A percentile compares a stretch with the other conserved stretches of the same genome.
phyloP scores from a whole-genome alignment of 2,888 invertebrate species.

The Lasioglossum villosulum region DNA sequence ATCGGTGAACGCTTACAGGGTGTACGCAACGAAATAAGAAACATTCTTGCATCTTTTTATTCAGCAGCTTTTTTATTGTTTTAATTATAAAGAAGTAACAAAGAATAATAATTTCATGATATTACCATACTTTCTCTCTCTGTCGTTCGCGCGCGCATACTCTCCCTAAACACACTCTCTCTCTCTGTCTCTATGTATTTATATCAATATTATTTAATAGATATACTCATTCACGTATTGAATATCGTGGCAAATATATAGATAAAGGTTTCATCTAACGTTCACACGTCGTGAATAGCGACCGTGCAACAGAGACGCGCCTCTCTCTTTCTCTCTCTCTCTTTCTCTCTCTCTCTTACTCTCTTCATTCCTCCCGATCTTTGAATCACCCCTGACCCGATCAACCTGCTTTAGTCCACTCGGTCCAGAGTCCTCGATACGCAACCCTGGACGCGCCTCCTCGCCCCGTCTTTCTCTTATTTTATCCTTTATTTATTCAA shows the following conservation, averaged over 20 bases:
- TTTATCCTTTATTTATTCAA: neutral
- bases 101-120: constrained; percentile 84
- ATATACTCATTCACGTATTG: constrained; percentile 81
- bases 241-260: constrained; percentile 81
- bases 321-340: constrained; percentile 36
- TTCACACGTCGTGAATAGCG: constrained; percentile 64
- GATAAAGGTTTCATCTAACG: constrained; percentile 74
- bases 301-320: constrained; percentile 64
- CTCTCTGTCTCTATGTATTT: constrained; percentile 68
- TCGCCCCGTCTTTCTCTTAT: neutral
- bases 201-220: constrained; percentile 74
- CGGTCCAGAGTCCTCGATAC: neutral
- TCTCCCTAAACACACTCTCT: constrained; percentile 52
- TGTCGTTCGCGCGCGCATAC: constrained; percentile 65
- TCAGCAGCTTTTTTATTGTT: constrained; percentile 82
- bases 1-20: neutral
- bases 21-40: constrained; percentile 49
- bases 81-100: constrained; percentile 84
- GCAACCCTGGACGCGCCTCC: neutral
- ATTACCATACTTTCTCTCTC: constrained; percentile 77
- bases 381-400: constrained; percentile 8
- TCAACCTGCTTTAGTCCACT: neutral
- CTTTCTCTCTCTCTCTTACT: constrained; percentile 26
- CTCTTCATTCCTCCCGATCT: constrained; percentile 14
- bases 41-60: constrained; percentile 73